Conservation (phyloP, 2,113 vertebrate genomes). For the Entosphenus tridentatus region DNA sequence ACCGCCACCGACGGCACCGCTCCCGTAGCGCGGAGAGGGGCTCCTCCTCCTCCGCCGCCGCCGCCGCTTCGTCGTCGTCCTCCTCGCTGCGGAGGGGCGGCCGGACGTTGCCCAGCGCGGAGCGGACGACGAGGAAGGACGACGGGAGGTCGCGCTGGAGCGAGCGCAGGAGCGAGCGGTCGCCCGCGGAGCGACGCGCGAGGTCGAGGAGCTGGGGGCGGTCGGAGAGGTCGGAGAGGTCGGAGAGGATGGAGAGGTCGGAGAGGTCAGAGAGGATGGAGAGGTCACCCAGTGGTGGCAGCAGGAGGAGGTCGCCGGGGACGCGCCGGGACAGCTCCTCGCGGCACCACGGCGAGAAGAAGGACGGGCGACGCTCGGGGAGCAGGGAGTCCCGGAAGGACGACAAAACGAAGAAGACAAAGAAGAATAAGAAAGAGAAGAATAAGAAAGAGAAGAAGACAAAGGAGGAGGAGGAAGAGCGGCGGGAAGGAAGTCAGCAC, state of each 20-base stretch:
- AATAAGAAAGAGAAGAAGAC: too few relatives aligned
- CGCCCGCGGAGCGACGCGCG: neutral
- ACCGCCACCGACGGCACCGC: too few relatives aligned
- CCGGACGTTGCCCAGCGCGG: slow-evolving; percentile 8
- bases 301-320: neutral
- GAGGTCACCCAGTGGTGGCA: neutral
- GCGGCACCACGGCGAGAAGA: neutral
- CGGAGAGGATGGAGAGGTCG: neutral
- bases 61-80: too few relatives aligned
- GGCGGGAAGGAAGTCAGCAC: too few relatives aligned
- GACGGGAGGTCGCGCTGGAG: neutral
- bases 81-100: neutral
- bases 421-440: too few relatives aligned
- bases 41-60: too few relatives aligned
- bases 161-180: neutral
- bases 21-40: slow-evolving; percentile 5
- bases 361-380: neutral
- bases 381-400: neutral
- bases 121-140: neutral
- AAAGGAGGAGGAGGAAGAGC: too few relatives aligned
- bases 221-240: neutral
- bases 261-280: neutral
- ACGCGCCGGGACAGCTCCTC: neutral
- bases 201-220: neutral
- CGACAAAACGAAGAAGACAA: too few relatives aligned